A percentile compares a stretch with the other conserved stretches of the same genome.
Conservation (phyloP, 2,888 invertebrate species). For the Protodeltote pygarga region DNA sequence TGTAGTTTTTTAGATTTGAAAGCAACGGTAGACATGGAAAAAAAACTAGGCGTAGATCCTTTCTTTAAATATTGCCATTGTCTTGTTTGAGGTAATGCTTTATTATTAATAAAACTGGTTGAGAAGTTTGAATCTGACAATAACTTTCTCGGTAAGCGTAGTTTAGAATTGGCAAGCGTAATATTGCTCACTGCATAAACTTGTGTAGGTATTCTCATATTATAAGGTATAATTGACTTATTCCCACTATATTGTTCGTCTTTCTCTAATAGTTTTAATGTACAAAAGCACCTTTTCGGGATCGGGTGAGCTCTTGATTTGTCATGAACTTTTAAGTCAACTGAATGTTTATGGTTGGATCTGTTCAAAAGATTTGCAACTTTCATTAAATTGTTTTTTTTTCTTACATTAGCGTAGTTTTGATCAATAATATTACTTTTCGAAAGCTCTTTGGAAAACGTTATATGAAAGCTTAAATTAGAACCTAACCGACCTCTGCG, state of each 20-base stretch:
- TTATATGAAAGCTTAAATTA: slow-evolving; percentile 26
- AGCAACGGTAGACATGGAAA: slow-evolving; percentile 23
- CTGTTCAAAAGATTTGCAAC: background rate
- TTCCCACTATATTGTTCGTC: background rate
- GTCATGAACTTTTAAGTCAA: background rate
- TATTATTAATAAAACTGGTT: slow-evolving; percentile 1
- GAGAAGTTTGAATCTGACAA: background rate
- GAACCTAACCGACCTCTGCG: slow-evolving; percentile 9
- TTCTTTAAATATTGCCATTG: slow-evolving; percentile 12
- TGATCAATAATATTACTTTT: background rate
- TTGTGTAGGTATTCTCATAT: slow-evolving; percentile 5
- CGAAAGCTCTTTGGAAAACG: slow-evolving; percentile 11
- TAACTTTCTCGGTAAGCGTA: slow-evolving; percentile 10
- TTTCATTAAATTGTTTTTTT: slow-evolving; percentile 1
- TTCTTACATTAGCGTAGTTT: too few relatives aligned
- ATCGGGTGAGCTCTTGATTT: background rate
- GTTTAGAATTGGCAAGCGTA: slow-evolving; percentile 2
- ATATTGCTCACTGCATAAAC: slow-evolving; percentile 18
- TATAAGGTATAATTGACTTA: slow-evolving; percentile 5
- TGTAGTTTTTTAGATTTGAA: slow-evolving; percentile 12
- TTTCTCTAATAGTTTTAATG: slow-evolving; percentile 14
- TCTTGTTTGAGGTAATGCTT: slow-evolving; percentile 3
- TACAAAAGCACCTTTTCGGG: slow-evolving; percentile 4
- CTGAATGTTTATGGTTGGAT: background rate
- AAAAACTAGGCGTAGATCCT: slow-evolving; percentile 1